Evolutionary conservation across 1,140 invertebrate genomes (phyloP).

Genomic region (Nasonia giraulti): DNA sequence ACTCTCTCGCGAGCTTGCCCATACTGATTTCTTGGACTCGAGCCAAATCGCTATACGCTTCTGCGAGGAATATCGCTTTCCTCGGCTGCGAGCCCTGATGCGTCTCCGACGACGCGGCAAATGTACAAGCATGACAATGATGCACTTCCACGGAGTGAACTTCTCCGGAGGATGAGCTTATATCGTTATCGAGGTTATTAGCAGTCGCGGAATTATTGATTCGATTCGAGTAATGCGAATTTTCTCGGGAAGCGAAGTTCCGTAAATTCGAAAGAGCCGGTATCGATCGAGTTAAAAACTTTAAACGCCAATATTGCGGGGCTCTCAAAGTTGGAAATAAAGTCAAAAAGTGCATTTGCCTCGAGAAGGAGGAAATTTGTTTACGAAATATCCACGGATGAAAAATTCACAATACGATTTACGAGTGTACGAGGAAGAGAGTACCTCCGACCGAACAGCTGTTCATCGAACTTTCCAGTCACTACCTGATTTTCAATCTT

Average conservation of each 20-base stretch:
- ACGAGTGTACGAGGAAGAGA: too few relatives aligned
- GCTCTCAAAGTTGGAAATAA: neutral
- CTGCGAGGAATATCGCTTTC: conserved; percentile 19
- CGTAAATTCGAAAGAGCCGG: too few relatives aligned
- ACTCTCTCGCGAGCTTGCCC: neutral
- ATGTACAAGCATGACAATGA: conserved; percentile 11
- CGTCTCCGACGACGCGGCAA: neutral
- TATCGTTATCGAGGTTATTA: too few relatives aligned
- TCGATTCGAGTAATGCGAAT: too few relatives aligned
- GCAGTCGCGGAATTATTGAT: too few relatives aligned
- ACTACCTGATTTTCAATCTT: conserved; percentile 21
- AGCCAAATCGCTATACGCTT: conserved; percentile 29
- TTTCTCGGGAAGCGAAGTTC: too few relatives aligned
- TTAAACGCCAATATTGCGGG: neutral
- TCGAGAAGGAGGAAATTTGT: neutral
- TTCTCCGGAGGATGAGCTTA: too few relatives aligned
- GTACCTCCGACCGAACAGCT: neutral
- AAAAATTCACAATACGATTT: conserved; percentile 24
- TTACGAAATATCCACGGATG: neutral
- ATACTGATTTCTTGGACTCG: conserved; percentile 28
- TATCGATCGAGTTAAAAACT: too few relatives aligned
- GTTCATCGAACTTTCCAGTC: conserved; percentile 17
- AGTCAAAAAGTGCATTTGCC: neutral
- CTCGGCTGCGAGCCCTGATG: neutral
- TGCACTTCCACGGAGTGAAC: neutral